Conservation (phyloP, 1,140 invertebrate genomes). For the Frieseomelitta varia region DNA sequence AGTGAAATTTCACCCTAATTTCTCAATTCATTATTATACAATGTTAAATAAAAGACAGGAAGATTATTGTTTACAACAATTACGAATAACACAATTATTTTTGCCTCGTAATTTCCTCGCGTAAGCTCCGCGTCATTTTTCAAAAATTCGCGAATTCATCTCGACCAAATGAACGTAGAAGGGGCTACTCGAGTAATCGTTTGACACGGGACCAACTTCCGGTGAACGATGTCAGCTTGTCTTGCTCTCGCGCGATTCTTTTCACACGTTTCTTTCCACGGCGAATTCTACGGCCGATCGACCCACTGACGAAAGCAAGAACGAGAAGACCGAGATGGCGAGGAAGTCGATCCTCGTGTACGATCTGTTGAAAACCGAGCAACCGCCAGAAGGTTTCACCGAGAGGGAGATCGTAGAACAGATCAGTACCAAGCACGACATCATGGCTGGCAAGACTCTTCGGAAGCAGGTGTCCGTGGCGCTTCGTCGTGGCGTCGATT, state of each 20-base stretch:
- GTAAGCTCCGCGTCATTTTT: not conserved
- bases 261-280: not conserved
- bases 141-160: not conserved
- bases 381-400: constrained; percentile 58
- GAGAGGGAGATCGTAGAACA: constrained; percentile 65
- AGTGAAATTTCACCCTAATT: no score
- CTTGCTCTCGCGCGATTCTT: not conserved
- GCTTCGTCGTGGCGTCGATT: constrained; percentile 70
- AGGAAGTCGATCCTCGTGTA: constrained; percentile 70
- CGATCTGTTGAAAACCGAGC: constrained; percentile 63
- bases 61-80: no score
- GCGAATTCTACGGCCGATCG: constrained; percentile 14
- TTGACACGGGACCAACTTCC: not conserved
- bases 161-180: not conserved
- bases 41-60: no score
- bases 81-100: no score
- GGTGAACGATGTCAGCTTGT: not conserved
- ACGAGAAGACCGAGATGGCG: constrained; percentile 55
- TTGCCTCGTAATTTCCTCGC: not conserved
- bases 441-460: constrained; percentile 60
- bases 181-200: not conserved
- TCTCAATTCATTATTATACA: no score
- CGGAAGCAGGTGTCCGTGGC: constrained; percentile 66
- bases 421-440: constrained; percentile 68
- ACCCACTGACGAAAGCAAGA: not conserved